phyloP scores from a whole-genome alignment of 2,797 vertebrate species.

The Allobates femoralis region DNA sequence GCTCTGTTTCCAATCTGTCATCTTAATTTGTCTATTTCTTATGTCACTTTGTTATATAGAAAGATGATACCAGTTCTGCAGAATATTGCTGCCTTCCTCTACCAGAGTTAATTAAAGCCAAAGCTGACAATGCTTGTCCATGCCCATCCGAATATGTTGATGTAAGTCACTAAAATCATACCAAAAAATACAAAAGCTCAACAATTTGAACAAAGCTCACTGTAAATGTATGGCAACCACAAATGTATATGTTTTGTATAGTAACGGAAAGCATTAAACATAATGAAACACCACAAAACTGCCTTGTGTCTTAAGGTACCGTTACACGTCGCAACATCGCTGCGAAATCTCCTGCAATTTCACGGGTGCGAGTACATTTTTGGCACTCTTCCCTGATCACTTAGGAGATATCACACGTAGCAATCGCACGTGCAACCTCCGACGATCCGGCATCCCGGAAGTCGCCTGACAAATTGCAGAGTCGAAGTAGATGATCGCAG shows the following conservation, averaged over 20 bases:
- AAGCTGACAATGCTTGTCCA: slow-evolving; percentile 80
- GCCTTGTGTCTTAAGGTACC: not conserved
- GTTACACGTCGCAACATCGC: no score
- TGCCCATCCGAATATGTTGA: slow-evolving; percentile 82
- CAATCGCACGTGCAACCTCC: no score
- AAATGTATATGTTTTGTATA: not conserved
- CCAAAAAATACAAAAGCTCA: not conserved
- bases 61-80: slow-evolving; percentile 71
- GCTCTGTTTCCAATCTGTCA: not conserved
- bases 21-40: not conserved
- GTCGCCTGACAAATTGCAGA: no score
- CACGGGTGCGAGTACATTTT: no score
- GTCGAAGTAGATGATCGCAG: no score
- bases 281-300: not conserved
- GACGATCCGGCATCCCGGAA: no score
- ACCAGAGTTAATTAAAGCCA: slow-evolving; percentile 82
- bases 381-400: no score
- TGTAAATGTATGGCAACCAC: not conserved
- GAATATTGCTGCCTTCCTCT: slow-evolving; percentile 80
- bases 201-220: not conserved
- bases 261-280: not conserved
- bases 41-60: slow-evolving; percentile 69
- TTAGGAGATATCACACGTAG: no score
- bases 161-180: slow-evolving; percentile 65
- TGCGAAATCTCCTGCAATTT: no score